Conservation (phyloP, 2,797 vertebrate species). For the Rallus crepitans region DNA sequence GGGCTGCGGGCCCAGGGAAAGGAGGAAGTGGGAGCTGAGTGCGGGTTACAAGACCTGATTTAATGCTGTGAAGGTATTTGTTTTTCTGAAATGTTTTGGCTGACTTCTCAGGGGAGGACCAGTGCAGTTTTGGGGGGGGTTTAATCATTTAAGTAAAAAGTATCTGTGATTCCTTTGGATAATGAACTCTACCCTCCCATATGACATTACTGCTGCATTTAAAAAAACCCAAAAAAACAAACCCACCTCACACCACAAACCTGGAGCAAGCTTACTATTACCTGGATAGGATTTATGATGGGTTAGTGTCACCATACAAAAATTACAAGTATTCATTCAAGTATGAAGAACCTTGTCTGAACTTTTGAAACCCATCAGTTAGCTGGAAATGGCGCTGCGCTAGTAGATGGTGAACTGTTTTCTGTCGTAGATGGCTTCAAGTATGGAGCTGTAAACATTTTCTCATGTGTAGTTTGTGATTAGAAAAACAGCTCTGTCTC, state of each 20-base stretch:
- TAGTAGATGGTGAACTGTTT: background rate
- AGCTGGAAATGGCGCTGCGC: background rate
- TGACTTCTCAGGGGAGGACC: background rate
- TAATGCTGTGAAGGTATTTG: background rate
- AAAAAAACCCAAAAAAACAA: background rate
- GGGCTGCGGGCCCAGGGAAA: background rate
- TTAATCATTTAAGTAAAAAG: background rate
- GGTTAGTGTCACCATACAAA: background rate
- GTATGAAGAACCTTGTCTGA: background rate
- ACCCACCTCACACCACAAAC: too few relatives aligned
- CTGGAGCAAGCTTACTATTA: background rate
- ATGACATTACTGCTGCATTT: background rate
- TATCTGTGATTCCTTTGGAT: background rate
- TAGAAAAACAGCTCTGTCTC: background rate
- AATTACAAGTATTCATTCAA: background rate
- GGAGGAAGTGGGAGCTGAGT: background rate
- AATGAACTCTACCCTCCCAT: background rate
- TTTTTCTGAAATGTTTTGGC: conserved; percentile 15
- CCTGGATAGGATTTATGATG: background rate
- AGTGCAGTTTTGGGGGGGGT: background rate
- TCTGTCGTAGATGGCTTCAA: background rate
- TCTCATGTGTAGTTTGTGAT: background rate
- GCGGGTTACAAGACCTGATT: background rate
- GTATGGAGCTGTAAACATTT: background rate
- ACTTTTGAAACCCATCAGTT: background rate